Evolutionary conservation across 2,888 invertebrate genomes (phyloP), one percentile per base, ranked within the genome.

Genomic region (Hyposoter didymator): DNA sequence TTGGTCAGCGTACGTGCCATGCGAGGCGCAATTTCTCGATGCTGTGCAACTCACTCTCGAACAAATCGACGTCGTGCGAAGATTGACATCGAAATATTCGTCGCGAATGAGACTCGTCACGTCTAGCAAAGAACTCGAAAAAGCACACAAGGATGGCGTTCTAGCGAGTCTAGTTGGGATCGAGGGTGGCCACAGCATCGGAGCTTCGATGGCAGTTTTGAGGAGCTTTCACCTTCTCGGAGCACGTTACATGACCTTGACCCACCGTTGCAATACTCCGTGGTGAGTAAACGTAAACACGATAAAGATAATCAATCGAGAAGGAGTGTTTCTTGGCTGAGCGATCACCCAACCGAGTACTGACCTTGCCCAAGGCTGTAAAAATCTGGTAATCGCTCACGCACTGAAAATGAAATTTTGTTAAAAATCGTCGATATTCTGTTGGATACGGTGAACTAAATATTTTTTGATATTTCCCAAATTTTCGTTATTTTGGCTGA

Each of bases 131-230:
- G 96, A 95, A 91, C 95, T 96, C 91, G 95, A 95, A 89, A 95
- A 95, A 85, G 95, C 96, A 0, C 96, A 96, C 89, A 94, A 94
- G 45, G 94, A 95, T 0, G 95, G 95, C 0, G 95, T 95, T 86
- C 95, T 96, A 4, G 96, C 95, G 0, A 88, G 89, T 86, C 92
- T 96, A 64, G 94, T 96, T 78, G 96, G 95, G 0, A 94, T 96
- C 47, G 96, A 96, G 88, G 96, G 96, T 8, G 96, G 96, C 0
- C 96, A 96, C 92, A 95, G 95, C 19, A 95, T 96, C 66, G 96
- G 96, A 84, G 96, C 96, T 78, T 96, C 96, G 82, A 94, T 96
- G 89, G 96, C 95, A 1, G 96, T 96, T 2, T 94, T 96, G 6
- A 94, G 96, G 19, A 96, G 96, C 90, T 96, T 96, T 91, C 96